Evolutionary conservation across 2,888 invertebrate species (phyloP).

Genomic region (Amphipoea oculea): DNA sequence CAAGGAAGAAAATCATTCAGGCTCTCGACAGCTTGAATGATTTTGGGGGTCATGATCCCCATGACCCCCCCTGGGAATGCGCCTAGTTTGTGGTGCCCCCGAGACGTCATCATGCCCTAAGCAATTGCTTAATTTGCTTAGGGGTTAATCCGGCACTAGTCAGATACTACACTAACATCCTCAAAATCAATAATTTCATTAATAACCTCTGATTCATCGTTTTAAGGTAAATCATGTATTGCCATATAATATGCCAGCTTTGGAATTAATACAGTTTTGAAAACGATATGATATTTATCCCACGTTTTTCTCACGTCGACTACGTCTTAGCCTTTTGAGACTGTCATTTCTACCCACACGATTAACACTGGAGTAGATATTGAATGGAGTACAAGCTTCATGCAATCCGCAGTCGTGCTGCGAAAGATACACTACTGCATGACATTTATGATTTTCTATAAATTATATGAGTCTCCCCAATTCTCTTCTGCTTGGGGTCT

Average conservation of each 20-base stretch:
- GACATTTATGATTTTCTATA: not conserved
- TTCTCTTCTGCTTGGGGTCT: too few species aligned
- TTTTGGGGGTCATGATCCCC: too few species aligned
- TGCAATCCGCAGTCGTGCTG: too few species aligned
- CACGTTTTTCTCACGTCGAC: slow-evolving; percentile 11
- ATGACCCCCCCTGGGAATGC: too few species aligned
- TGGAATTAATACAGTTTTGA: not conserved
- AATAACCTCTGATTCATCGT: not conserved
- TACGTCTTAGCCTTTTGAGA: slow-evolving; percentile 12
- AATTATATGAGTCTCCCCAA: too few species aligned
- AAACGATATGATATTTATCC: not conserved
- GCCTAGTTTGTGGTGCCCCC: too few species aligned
- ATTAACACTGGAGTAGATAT: slow-evolving; percentile 10
- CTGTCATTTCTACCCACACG: slow-evolving; percentile 19
- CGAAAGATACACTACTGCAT: too few species aligned
- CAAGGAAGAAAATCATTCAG: too few species aligned
- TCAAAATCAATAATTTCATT: not conserved
- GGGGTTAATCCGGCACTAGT: too few species aligned
- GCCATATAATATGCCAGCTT: not conserved
- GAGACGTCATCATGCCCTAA: too few species aligned
- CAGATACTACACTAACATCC: not conserved
- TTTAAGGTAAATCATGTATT: not conserved
- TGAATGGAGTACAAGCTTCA: slow-evolving; percentile 7
- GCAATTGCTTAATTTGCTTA: too few species aligned
- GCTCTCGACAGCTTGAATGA: too few species aligned